A percentile compares a stretch with the other conserved stretches of the same genome.
phyloP scores from a whole-genome alignment of 2,113 vertebrate species.

The Embiotoca jacksoni region DNA sequence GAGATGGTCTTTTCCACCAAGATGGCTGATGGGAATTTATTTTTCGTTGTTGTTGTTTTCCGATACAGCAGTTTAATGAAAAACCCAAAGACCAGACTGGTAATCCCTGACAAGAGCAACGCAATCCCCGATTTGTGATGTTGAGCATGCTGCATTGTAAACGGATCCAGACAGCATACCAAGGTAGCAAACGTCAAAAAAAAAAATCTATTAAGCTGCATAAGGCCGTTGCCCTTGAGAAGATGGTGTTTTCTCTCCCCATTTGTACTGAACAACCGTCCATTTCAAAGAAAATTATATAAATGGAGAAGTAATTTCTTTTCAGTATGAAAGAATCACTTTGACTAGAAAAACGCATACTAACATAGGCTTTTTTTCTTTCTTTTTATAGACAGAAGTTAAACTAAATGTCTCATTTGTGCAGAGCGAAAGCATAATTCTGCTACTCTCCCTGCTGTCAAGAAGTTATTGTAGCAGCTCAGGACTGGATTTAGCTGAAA shows the following conservation, averaged over 20 bases:
- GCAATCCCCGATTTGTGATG: conserved; percentile 79
- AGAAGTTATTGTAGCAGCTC: conserved; percentile 51
- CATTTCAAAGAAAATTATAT: conserved; percentile 27
- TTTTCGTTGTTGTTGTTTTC: conserved; percentile 58
- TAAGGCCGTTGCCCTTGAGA: conserved; percentile 69
- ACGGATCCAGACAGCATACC: conserved; percentile 61
- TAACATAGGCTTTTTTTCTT: neutral
- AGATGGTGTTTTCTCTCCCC: neutral
- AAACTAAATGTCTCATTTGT: conserved; percentile 46
- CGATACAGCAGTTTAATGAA: conserved; percentile 73
- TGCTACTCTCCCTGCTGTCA: conserved; percentile 38
- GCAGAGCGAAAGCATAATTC: conserved; percentile 31
- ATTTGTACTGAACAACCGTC: conserved; percentile 24
- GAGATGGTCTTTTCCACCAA: conserved; percentile 39
- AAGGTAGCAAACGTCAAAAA: conserved; percentile 52
- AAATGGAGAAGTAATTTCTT: conserved; percentile 22
- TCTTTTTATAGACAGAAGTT: conserved; percentile 35
- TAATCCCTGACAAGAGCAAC: conserved; percentile 76
- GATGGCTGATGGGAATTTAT: conserved; percentile 23
- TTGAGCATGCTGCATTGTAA: conserved; percentile 74
- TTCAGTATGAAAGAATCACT: conserved; percentile 24
- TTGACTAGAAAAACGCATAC: conserved; percentile 14
- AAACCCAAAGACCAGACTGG: conserved; percentile 64
- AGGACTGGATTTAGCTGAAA: conserved; percentile 68
- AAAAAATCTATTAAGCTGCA: conserved; percentile 54